Evolutionary conservation across 2,113 vertebrate genomes (phyloP), one percentile per base, ranked within the genome.

Genomic region (Ptilorrhoa leucosticta): DNA sequence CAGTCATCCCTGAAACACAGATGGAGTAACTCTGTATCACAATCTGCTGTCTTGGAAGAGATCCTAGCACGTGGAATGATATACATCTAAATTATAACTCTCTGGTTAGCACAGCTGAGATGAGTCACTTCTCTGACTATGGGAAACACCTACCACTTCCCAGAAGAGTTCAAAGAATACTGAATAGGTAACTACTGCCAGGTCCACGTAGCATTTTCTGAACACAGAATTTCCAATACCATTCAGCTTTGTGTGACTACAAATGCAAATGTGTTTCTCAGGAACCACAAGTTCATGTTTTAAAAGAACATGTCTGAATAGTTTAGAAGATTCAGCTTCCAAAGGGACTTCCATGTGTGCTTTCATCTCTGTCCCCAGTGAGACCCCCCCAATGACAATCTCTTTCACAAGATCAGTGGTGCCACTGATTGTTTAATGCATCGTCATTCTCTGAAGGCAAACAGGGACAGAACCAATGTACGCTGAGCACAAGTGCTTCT

Each of bases 31-130:
- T 42, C 77, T 82, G 64, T 40, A 81, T 78, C 86, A 81, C 94
- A 94, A 51, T 78, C 91, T 93, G 91, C 87, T 91, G 60, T 18
- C 83, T 90, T 96, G 91, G 87, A 97, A 94, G 51, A 50, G 69
- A 87, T 82, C 64, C 89, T 47, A 33, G 91, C 86, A 73, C 15
- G 0, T 53, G 75, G 68, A 75, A 75, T 73, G 50, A 89, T 10
- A 42, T 6, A 78, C 56, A 80, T 79, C 77, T 65, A 82, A 94
- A 84, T 92, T 68, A 92, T 35, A 94, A 37, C 28, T 37, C 61
- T 94, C 37, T 66, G 50, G 28, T 88, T 69, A 94, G 83, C 79
- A 82, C 82, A 85, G 80, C 91, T 95, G 91, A 86, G 71, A 72
- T 90, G 70, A 88, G 79, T 86, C 88, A 89, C 44, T 90, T 26